phyloP scores from a whole-genome alignment of 2,797 vertebrate genomes.

The Natrix natrix region DNA sequence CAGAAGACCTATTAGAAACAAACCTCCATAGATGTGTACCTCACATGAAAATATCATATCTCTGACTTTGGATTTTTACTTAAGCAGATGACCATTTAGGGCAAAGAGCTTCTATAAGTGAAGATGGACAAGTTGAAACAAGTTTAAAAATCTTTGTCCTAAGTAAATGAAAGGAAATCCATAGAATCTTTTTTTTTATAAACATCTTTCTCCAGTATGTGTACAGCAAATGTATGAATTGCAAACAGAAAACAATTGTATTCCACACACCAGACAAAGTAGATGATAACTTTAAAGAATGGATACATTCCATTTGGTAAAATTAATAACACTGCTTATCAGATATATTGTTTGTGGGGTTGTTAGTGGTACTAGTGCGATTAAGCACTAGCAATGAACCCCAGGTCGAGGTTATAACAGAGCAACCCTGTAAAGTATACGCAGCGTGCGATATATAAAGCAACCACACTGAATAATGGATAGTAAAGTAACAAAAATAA shows the following conservation, averaged over 20 bases:
- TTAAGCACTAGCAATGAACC: too few relatives aligned
- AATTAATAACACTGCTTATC: background rate
- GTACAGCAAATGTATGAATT: background rate
- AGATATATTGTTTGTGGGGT: background rate
- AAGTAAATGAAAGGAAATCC: background rate
- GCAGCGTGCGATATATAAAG: too few relatives aligned
- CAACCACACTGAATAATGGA: too few relatives aligned
- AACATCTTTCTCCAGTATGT: background rate
- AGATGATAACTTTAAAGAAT: background rate
- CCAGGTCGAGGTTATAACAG: too few relatives aligned
- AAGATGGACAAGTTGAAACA: background rate
- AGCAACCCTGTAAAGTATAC: too few relatives aligned
- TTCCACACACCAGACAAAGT: background rate
- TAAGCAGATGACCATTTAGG: background rate
- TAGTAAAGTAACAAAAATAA: too few relatives aligned
- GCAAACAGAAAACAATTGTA: background rate
- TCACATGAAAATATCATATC: background rate
- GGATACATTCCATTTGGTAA: background rate
- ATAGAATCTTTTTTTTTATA: background rate
- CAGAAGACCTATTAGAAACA: background rate
- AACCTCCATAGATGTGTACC: background rate
- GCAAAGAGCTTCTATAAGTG: too few relatives aligned
- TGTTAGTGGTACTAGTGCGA: too few relatives aligned
- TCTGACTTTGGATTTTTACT: background rate
- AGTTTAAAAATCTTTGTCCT: background rate